Evolutionary conservation across 2,888 invertebrate genomes (phyloP).

Genomic region (Criorhina ranunculi): DNA sequence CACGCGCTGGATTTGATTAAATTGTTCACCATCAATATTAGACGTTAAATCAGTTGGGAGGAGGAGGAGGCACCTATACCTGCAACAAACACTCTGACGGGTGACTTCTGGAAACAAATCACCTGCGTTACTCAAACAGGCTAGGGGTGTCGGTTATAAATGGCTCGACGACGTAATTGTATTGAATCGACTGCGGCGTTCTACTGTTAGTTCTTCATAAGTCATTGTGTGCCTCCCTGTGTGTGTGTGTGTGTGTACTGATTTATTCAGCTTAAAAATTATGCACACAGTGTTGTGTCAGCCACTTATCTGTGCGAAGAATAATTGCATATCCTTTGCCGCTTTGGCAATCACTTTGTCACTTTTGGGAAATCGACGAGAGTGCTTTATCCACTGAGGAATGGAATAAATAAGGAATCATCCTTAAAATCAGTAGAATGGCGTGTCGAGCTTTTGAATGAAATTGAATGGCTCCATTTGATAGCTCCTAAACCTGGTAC

Average conservation of each 20-base stretch:
- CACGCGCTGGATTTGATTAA: slow-evolving; percentile 44
- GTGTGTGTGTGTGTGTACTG: slow-evolving; percentile 1
- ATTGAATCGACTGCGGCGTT: slow-evolving; percentile 26
- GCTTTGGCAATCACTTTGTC: slow-evolving; percentile 6
- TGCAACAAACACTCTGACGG: not conserved
- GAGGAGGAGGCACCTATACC: not conserved
- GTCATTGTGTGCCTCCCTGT: not conserved
- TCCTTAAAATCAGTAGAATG: no score
- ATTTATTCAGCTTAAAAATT: slow-evolving; percentile 41
- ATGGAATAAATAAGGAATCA: no score
- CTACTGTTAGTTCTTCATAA: no score
- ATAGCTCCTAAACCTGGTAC: no score
- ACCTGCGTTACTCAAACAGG: slow-evolving; percentile 35
- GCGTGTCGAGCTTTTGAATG: no score
- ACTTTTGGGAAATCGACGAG: not conserved
- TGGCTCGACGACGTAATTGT: slow-evolving; percentile 29
- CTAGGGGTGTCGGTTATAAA: slow-evolving; percentile 22
- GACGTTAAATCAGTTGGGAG: slow-evolving; percentile 22
- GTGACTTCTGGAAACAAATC: slow-evolving; percentile 38
- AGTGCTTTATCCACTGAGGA: slow-evolving; percentile 4
- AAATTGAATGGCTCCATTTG: no score
- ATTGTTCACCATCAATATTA: slow-evolving; percentile 44
- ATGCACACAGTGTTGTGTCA: slow-evolving; percentile 27
- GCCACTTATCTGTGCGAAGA: slow-evolving; percentile 40
- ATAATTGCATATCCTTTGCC: slow-evolving; percentile 20